Conservation (phyloP, 35 echinoderm and acorn worm species). For the Strongylocentrotus purpuratus region DNA sequence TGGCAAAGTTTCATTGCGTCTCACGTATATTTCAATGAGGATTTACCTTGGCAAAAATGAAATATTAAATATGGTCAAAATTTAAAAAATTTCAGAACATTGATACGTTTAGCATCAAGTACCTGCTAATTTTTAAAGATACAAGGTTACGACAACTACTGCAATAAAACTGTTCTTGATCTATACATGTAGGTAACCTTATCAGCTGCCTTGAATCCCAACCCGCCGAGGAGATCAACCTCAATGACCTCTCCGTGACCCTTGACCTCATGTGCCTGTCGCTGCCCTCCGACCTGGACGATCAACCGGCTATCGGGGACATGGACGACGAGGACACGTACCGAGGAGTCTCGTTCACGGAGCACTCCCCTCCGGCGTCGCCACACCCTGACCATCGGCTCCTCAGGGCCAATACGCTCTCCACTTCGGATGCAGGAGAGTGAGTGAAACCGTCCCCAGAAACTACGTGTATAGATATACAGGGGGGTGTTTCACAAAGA, state of each 20-base stretch:
- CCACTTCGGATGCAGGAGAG: conserved; percentile 60
- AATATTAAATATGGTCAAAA: too few relatives aligned
- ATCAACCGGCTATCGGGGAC: conserved; percentile 31
- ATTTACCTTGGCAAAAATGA: too few relatives aligned
- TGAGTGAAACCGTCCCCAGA: too few relatives aligned
- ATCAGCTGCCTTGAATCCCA: conserved; percentile 62
- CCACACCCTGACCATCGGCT: conserved; percentile 35
- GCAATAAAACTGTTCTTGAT: not conserved
- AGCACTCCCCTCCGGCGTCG: conserved; percentile 64
- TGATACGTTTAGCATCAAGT: too few relatives aligned
- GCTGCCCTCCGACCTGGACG: conserved; percentile 71
- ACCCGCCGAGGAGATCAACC: conserved; percentile 61
- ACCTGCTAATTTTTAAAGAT: too few relatives aligned
- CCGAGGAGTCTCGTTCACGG: conserved; percentile 73
- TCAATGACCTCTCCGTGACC: conserved; percentile 73
- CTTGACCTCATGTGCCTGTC: conserved; percentile 92
- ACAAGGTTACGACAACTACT: too few relatives aligned
- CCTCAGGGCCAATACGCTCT: conserved; percentile 18
- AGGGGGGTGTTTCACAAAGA: too few relatives aligned
- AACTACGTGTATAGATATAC: too few relatives aligned
- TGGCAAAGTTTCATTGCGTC: too few relatives aligned
- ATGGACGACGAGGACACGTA: conserved; percentile 49
- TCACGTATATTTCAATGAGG: too few relatives aligned
- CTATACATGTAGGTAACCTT: conserved; percentile 72
- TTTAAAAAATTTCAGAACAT: too few relatives aligned